Evolutionary conservation across 2,797 vertebrate genomes (phyloP).

Genomic region (Helicolenus hilgendorfi): DNA sequence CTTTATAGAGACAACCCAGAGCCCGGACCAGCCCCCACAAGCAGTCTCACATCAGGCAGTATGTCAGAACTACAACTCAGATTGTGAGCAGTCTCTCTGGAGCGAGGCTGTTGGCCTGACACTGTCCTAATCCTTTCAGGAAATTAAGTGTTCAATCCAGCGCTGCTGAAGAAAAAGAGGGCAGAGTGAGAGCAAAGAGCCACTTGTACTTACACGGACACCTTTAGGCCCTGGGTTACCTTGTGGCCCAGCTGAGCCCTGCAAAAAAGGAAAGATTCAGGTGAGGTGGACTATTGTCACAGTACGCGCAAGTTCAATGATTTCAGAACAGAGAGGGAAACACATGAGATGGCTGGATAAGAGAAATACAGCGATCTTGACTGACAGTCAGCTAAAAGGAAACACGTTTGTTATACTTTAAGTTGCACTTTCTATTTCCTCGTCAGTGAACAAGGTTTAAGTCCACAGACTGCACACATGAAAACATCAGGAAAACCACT

Average conservation of each 20-base stretch:
- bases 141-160: conserved; percentile 74
- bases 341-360: neutral
- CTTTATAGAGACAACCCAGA: conserved; percentile 45
- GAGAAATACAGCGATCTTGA: neutral
- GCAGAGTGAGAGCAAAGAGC: conserved; percentile 30
- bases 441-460: neutral
- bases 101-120: conserved; percentile 47
- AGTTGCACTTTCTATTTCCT: conserved; percentile 3
- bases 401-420: neutral
- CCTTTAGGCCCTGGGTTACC: conserved; percentile 97
- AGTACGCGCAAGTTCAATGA: neutral
- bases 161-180: conserved; percentile 31
- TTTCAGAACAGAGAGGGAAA: conserved; percentile 9
- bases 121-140: conserved; percentile 79
- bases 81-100: conserved; percentile 22
- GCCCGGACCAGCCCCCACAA: conserved; percentile 33
- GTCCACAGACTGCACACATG: neutral
- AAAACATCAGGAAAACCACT: neutral
- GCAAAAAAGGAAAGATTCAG: conserved; percentile 58
- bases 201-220: conserved; percentile 93
- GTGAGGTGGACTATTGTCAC: conserved; percentile 53
- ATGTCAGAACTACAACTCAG: conserved; percentile 45
- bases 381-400: neutral
- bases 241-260: conserved; percentile 97
- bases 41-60: conserved; percentile 25